Base-by-base conservation (phyloP, 2,888 invertebrate species). In the Biston betularia region DNA sequence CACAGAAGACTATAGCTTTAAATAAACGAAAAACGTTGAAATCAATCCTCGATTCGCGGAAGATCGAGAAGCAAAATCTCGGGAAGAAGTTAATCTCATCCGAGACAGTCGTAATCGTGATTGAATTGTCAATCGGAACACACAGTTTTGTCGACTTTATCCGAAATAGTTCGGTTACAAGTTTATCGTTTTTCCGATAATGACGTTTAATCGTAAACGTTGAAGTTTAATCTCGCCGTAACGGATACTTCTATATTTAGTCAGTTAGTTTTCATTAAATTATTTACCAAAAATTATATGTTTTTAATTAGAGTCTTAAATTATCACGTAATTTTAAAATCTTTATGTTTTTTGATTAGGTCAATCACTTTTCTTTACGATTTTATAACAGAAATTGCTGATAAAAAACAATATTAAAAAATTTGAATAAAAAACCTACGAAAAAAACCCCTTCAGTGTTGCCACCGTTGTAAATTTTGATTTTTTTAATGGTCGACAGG, bases 161-260 rank as follows among this genome's bases (percentile, higher is more conserved):
- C 77, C 76, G 69, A 72, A 80, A 80, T 74, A 72, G 75, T 74
- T 60, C 70, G 61, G 67, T 68, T 74, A 70, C 72, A 71, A 81
- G 72, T 86, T 86, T 82, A 87, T 81, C 77, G 82, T 77, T 81
- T 85, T 79, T 75, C 79, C 86, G 73, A 84, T 86, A 84, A 79
- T 79, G 74, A 80, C 74, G 77, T 82, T 70, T 81, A 78, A 80
- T 79, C 76, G 79, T 81, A 79, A 83, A 71, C 67, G 69, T 72
- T 35, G 59, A 62, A 66, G 40, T 7, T 59, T 38, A 34, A 38
- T 58, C 33, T 11, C 14, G 42, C 14, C 44, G 34, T 48, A 33
- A 1, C 6, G 11, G 9, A 33, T 11, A 48, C 10, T 0, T 9
- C 0, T 9, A 10, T 42, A 42, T 12, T 42, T 0, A 42, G 4